Evolutionary conservation across 1,140 invertebrate genomes (phyloP), one percentile per base, ranked within the genome.

Genomic region (Drosophila lacertosa): DNA sequence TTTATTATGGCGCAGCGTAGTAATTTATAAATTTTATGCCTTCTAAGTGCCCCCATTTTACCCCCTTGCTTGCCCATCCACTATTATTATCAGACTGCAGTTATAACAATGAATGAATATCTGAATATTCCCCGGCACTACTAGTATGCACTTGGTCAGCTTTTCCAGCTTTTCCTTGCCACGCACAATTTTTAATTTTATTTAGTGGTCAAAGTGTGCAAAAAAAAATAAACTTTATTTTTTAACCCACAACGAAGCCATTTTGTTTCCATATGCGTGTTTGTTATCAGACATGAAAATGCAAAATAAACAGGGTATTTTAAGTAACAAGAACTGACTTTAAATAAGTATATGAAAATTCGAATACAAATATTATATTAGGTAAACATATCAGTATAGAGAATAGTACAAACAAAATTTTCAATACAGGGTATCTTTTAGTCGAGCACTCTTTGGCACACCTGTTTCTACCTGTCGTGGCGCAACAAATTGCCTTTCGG

Each of bases 21-120:
- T 88, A 88, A 88, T 88, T 89, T 88, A 88, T 88, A 70, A 70
- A 88, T 88, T 88, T 89, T 88, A 88, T 88, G 82, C 82, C 83
- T 78, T 78, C 67, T 88, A 88, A 88, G 82, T 89, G 82, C 44
- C 39, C 24, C 5, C 32, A 32, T n/a, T n/a, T n/a, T n/a, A 4
- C 63, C 32, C 48, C 58, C 51, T n/a, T 22, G n/a, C n/a, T n/a
- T n/a, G n/a, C 26, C 5, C 16, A 29, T 29, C 26, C 13, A 13
- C 15, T 29, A 18, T 40, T 22, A 47, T 58, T 70, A 57, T 65
- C 62, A 58, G 37, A 39, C 62, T 51, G 62, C 47, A 60, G 48
- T 2, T 42, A 22, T 6, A 10, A 13, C 15, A 39, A 35, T 60
- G 42, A 74, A 51, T 63, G 51, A 39, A 55, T 58, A 67, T 65